Evolutionary conservation across 2,888 invertebrate species (phyloP), one percentile per base, ranked within the genome.

Genomic region (Toxonevra muliebris): DNA sequence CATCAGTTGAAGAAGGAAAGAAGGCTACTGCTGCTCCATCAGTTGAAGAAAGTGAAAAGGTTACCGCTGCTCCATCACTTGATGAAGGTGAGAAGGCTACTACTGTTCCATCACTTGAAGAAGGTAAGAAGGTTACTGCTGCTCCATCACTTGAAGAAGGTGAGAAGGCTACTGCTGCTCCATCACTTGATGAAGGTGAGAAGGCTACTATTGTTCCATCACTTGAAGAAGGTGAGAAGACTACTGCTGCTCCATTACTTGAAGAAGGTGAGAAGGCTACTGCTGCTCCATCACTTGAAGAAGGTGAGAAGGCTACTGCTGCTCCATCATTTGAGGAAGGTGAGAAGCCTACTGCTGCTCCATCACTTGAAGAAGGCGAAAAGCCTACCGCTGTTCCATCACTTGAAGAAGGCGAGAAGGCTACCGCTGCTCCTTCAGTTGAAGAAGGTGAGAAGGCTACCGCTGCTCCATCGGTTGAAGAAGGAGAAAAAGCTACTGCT

Each of bases 331-430:
- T 48, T 8, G 61, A 64, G 62, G 68, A 68, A 48, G 20, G 48
- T 20, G 48, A 65, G 15, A 40, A 65, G 54, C 53, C 20, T 17
- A n/a, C 19, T 20, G 61, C 50, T 42, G 57, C 53, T 45, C 19
- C 66, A 45, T 60, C 71, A 12, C 50, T 61, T 3, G 64, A 67
- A 13, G 57, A 65, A 40, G 57, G 45, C 8, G 43, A 52, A 17
- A 50, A 65, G 57, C 48, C 43, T 1, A n/a, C 13, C 4, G 66
- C 61, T 7, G 58, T 65, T 10, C 69, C 75, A 17, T 1, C 60
- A 7, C 43, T 65, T 20, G n/a, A n/a, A n/a, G n/a, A n/a, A n/a
- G n/a, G n/a, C n/a, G n/a, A n/a, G n/a, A n/a, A n/a, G n/a, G n/a
- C n/a, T n/a, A n/a, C n/a, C n/a, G n/a, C n/a, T n/a, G n/a, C n/a